Evolutionary conservation across 2,797 vertebrate species (phyloP), one percentile per base, ranked within the genome.

Genomic region (Sebastes kiyomatsui): DNA sequence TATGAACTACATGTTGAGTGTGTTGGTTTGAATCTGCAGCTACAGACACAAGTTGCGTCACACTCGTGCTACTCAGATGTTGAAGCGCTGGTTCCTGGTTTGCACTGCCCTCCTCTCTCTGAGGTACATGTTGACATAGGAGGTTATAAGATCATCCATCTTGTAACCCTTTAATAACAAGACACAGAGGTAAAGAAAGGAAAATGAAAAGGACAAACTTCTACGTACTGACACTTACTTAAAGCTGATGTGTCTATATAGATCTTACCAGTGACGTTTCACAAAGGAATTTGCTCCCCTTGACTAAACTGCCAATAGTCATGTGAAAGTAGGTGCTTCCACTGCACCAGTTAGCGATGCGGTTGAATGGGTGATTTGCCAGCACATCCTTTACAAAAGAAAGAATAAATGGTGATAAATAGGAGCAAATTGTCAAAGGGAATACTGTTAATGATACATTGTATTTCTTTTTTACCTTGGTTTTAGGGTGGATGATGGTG

Each of bases 281-380:
- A 67, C 98, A 99, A 61, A 99, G 95, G 87, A 99, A 95, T 80
- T 98, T 97, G 88, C 81, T 98, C 42, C 98, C 97, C 67, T 94
- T 96, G 61, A 98, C 96, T 85, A 99, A 94, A 87, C 90, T 98
- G 52, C 98, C 99, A 30, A 98, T 85, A 0, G 96, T 97, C 97
- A 99, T 98, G 92, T 99, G 98, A 79, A 99, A 99, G 84, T 98
- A 99, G 0, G 99, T 99, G 92, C 97, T 99, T 11, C 99, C 98
- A 22, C 99, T 99, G 95, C 97, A 97, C 99, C 99, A 99, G 79
- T 94, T 99, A 67, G 98, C 97, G 14, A 99, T 98, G 90, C 96
- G 97, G 90, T 96, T 99, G 89, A 97, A 97, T 0, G 97, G 96
- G 81, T 99, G 96, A 77, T 92, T 96, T 6, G 87, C 95, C 81